A percentile compares a stretch with the other conserved stretches of the same genome.
phyloP scores from a whole-genome alignment of 1,140 invertebrate species.

The Drosophila obscura region DNA sequence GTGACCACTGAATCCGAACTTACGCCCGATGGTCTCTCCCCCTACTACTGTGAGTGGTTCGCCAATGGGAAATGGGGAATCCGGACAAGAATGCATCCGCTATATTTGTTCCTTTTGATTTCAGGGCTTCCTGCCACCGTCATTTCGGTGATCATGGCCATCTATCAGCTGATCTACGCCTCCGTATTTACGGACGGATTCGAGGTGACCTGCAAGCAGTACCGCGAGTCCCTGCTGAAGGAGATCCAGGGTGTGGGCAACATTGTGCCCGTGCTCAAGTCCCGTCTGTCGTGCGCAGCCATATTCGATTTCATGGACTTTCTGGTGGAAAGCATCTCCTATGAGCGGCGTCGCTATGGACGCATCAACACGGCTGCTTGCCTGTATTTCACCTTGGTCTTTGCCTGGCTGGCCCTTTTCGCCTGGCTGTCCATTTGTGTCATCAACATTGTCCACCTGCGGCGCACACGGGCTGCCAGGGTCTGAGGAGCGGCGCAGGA shows the following conservation, averaged over 20 bases:
- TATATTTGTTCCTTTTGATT: neutral
- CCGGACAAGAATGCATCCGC: neutral
- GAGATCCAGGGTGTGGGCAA: constrained; percentile 85
- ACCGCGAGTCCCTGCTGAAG: constrained; percentile 86
- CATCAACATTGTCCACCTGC: constrained; percentile 85
- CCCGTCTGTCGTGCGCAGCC: constrained; percentile 87
- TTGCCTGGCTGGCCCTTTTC: constrained; percentile 86
- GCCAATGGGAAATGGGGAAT: neutral
- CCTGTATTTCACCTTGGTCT: constrained; percentile 86
- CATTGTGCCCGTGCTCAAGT: constrained; percentile 86
- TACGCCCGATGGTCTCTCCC: constrained; percentile 84
- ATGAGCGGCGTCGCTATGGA: constrained; percentile 85
- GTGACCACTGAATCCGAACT: constrained; percentile 85
- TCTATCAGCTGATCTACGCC: constrained; percentile 87
- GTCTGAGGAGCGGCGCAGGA: constrained; percentile 37
- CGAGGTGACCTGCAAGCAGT: constrained; percentile 88
- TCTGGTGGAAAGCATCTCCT: constrained; percentile 85
- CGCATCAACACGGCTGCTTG: constrained; percentile 87
- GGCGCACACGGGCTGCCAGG: constrained; percentile 66
- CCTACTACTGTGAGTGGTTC: constrained; percentile 86
- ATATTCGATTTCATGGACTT: constrained; percentile 91
- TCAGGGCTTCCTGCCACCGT: constrained; percentile 84
- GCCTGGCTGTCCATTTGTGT: constrained; percentile 85
- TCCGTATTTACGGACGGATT: constrained; percentile 88
- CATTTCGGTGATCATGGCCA: constrained; percentile 85